Base-by-base conservation (phyloP, 2,888 invertebrate genomes). In the Sesia apiformis region DNA sequence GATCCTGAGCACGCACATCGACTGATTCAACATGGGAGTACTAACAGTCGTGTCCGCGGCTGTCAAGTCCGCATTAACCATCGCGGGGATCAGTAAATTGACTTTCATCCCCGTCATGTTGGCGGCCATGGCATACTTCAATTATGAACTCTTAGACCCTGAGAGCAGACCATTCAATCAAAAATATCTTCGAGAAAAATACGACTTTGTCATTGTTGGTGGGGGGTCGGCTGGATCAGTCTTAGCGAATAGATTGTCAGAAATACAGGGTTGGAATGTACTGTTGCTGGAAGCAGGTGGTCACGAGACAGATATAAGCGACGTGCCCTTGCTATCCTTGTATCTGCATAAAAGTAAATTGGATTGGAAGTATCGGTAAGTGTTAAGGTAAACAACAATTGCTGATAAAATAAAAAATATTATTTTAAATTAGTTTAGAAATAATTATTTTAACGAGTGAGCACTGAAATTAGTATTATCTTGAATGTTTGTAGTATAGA, bases 331-430 rank as follows among this genome's bases (percentile, higher is more conserved):
- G 52, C 81, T 97, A n/a, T 96, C 96, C 49, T 77, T 97, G 51
- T 97, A 96, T 78, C 90, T 97, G 69, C 97, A 97, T 79, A 95
- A 96, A 69, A 96, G 96, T 75, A 95, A 95, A 88, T 76, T 96
- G 68, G 97, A 97, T 78, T 97, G 97, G 97, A 95, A 96, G 69
- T 97, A 96, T 82, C 91, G 94, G 93, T 94, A 73, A 74, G 50
- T 38, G 39, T 50, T 23, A 38, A 8, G 23, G 23, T 23, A 23
- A 23, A 23, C 23, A 23, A 23, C 23, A 23, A 23, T 23, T 23
- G 23, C 23, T 23, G 23, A 23, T 23, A 23, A 23, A 23, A 23
- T 23, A 2, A 23, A 23, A 23, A 23, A 23, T 23, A 23, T 23
- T 23, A 23, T 23, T 23, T 23, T 23, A 23, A 23, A 1, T 23